These are phyloP conservation scores for Corythoichthys intestinalis DNA, from an alignment of 2,113 vertebrate genomes.

Conservation along the genomic window DNA sequence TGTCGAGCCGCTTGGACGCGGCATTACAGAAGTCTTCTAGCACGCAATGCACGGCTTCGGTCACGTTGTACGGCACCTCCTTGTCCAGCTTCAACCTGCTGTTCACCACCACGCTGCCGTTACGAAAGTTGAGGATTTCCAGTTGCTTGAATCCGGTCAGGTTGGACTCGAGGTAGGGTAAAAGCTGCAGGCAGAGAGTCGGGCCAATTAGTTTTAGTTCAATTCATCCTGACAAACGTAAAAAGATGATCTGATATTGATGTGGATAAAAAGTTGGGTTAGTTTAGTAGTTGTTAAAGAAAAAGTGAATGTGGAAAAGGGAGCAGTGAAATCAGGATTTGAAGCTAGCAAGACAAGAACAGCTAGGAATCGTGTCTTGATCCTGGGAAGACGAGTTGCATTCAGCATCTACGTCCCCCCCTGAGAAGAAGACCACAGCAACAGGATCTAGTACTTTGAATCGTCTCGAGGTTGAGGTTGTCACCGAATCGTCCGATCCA, in stretches of 20 bases:
- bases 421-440: constrained; percentile 5
- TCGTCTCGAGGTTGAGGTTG: constrained; percentile 14
- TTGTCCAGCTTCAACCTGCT: constrained; percentile 86
- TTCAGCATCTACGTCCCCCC: constrained; percentile 14
- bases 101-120: constrained; percentile 90
- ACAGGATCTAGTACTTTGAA: constrained; percentile 8
- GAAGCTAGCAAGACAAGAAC: background rate
- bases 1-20: constrained; percentile 77
- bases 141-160: constrained; percentile 91
- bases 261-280: background rate
- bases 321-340: constrained; percentile 4
- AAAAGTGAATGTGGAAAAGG: background rate
- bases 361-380: background rate
- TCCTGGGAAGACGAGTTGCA: constrained; percentile 4
- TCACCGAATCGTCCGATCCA: constrained; percentile 12
- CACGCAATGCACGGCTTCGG: constrained; percentile 79
- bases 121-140: constrained; percentile 92
- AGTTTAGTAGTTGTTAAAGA: constrained; percentile 2
- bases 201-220: background rate
- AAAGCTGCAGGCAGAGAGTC: constrained; percentile 72
- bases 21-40: constrained; percentile 83
- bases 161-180: constrained; percentile 87
- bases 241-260: background rate
- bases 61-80: constrained; percentile 84
- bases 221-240: background rate